These are phyloP conservation scores for Adrianichthys oophorus DNA, from an alignment of 2,797 vertebrate genomes.

Conservation along the genomic window DNA sequence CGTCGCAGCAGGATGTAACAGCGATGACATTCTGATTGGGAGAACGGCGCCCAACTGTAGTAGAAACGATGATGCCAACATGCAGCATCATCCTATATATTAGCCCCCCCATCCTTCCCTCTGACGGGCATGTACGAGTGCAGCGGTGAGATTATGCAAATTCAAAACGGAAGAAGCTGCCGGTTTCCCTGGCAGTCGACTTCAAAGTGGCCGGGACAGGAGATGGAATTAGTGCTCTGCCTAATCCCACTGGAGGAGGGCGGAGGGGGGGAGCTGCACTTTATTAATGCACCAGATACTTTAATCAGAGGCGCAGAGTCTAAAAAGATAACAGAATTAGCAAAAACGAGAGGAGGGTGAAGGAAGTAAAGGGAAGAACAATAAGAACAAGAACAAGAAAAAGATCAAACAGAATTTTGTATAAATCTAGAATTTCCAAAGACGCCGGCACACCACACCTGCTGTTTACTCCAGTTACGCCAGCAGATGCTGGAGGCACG, in stretches of 20 bases:
- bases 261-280: conserved; percentile 58
- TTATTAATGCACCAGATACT: conserved; percentile 73
- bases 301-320: conserved; percentile 53
- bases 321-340: conserved; percentile 26
- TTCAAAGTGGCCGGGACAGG: conserved; percentile 76
- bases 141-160: conserved; percentile 80
- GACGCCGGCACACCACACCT: conserved; percentile 32
- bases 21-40: conserved; percentile 26
- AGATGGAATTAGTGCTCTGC: conserved; percentile 79
- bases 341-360: conserved; percentile 9
- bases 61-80: conserved; percentile 53
- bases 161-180: conserved; percentile 61
- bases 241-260: conserved; percentile 76
- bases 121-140: conserved; percentile 69
- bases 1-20: conserved; percentile 4
- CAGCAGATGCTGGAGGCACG: conserved; percentile 16
- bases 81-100: conserved; percentile 55
- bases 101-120: conserved; percentile 67
- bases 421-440: conserved; percentile 19
- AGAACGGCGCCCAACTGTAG: conserved; percentile 21
- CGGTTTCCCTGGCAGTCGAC: conserved; percentile 69
- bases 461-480: conserved; percentile 16
- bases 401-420: conserved; percentile 53
- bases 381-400: conserved; percentile 20
- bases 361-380: conserved; percentile 19